Evolutionary conservation across 2,888 invertebrate genomes (phyloP).

Genomic region (Bhutanitis thaidina): DNA sequence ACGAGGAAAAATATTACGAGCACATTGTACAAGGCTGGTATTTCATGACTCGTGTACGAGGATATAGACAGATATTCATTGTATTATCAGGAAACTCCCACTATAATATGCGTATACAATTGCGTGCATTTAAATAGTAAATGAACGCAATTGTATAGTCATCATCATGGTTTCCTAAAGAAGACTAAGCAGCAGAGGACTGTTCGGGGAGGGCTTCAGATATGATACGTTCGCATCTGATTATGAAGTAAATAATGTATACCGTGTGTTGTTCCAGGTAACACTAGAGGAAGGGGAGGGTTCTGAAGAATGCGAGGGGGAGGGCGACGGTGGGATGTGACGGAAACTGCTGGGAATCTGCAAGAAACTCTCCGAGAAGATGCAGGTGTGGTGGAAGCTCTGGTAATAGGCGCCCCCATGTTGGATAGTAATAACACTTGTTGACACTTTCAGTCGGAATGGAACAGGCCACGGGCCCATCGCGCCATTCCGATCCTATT

Average conservation of each 20-base stretch:
- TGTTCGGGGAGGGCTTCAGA: no score
- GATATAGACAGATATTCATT: neutral
- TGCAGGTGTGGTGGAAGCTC: slow-evolving; percentile 93
- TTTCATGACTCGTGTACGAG: neutral
- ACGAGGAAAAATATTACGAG: neutral
- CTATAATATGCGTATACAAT: no score
- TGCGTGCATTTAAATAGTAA: no score
- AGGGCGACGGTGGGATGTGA: slow-evolving; percentile 89
- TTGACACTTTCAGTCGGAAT: slow-evolving; percentile 76
- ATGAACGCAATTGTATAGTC: no score
- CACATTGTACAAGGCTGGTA: neutral
- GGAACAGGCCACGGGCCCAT: slow-evolving; percentile 48
- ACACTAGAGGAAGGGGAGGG: slow-evolving; percentile 93
- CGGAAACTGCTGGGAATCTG: slow-evolving; percentile 95
- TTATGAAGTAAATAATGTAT: no score
- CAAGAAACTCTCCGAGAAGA: slow-evolving; percentile 93
- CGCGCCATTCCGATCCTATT: slow-evolving; percentile 70
- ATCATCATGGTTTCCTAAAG: no score
- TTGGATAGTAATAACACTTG: slow-evolving; percentile 44
- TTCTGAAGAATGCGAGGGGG: slow-evolving; percentile 79
- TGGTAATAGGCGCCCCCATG: slow-evolving; percentile 77
- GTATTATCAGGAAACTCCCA: neutral
- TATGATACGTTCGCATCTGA: no score
- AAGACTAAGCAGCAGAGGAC: no score
- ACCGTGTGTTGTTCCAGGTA: slow-evolving; percentile 74